Evolutionary conservation across 2,797 vertebrate genomes (phyloP), one percentile per base, ranked within the genome.

Genomic region (Falco peregrinus): DNA sequence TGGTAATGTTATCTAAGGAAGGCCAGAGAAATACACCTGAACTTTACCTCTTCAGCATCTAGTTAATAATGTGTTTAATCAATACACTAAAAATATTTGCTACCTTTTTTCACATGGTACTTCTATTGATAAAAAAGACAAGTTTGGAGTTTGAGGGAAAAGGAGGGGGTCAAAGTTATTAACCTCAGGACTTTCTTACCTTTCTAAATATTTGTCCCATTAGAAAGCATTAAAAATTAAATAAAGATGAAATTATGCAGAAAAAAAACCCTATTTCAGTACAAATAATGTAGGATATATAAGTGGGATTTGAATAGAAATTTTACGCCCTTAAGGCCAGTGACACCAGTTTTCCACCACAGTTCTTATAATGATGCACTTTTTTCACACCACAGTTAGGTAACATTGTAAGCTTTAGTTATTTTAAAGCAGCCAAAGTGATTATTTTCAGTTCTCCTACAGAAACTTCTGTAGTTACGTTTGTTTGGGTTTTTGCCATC

Each of bases 211-310:
- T 96, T 97, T 98, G 96, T 97, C 89, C 96, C 96, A 88, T 95
- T 97, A 97, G 97, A 96, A 97, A 96, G 97, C 97, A 97, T 97
- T 97, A 97, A 97, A 96, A 97, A 97, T 97, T 96, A 96, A 97
- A 97, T 97, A 97, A 95, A 97, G 79, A 97, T 96, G 94, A 96
- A 97, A 96, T 95, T 97, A 97, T 96, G 93, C 86, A 96, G 87
- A 75, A 97, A 95, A 96, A 91, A 93, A 88, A 71, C 9, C 47
- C 79, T 70, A 69, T 25, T 73, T 20, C 81, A 79, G 94, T 95
- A 96, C 93, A 95, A 95, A 96, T 97, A 92, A 97, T 91, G 90
- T 89, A 94, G 89, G 79, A 95, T 95, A 95, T 93, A 93, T 90
- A 80, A 87, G 41, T 79, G 71, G 67, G 80, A 94, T 92, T 87